Evolutionary conservation across 2,888 invertebrate genomes (phyloP).

Genomic region (Lamellibrachia columna): DNA sequence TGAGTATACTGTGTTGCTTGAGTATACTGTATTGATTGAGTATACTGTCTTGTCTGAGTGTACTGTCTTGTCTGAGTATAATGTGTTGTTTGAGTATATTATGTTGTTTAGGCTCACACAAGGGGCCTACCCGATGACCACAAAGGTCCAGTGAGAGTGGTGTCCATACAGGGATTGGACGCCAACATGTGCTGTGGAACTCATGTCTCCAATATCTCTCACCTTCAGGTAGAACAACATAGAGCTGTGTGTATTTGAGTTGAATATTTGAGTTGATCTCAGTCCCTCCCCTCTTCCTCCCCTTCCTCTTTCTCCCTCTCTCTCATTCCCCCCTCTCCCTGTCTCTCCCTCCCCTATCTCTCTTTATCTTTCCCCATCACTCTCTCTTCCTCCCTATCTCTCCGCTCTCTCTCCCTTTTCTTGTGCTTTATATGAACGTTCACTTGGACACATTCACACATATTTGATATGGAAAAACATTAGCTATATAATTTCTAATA

Average conservation of each 20-base stretch:
- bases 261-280: neutral
- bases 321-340: constrained; percentile 6
- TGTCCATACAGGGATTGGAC: constrained; percentile 81
- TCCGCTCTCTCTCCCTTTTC: neutral
- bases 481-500: neutral
- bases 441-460: too few species aligned
- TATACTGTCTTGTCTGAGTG: neutral
- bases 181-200: constrained; percentile 89
- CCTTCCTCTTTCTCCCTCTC: constrained; percentile 19
- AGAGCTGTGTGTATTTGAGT: too few species aligned
- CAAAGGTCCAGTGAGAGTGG: constrained; percentile 78
- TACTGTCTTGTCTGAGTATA: neutral
- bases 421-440: too few species aligned
- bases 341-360: constrained; percentile 20
- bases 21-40: neutral
- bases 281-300: constrained; percentile 22
- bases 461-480: neutral
- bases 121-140: constrained; percentile 84
- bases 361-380: constrained; percentile 33
- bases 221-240: constrained; percentile 64
- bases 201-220: constrained; percentile 79
- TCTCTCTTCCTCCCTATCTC: constrained; percentile 34
- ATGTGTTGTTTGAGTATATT: constrained; percentile 25
- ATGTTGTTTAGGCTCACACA: constrained; percentile 71
- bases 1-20: neutral